Evolutionary conservation across 2,888 invertebrate genomes (phyloP), one percentile per base, ranked within the genome.

Genomic region (Protodeltote pygarga): DNA sequence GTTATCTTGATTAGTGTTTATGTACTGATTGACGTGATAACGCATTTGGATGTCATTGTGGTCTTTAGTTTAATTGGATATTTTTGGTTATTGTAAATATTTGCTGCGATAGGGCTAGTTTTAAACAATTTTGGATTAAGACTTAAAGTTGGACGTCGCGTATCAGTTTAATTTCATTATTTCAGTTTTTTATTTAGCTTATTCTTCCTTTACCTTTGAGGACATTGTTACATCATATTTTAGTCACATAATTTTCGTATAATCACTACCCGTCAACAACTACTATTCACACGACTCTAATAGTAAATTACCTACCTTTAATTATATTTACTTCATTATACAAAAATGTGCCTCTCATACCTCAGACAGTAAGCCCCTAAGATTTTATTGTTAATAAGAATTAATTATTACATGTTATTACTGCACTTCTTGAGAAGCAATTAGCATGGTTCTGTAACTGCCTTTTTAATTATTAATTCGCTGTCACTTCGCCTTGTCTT

Each of bases 1-100:
- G 73, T 81, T 73, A 73, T 78, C 74, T 75, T 66, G 70, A 71
- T 72, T 68, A 54, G 61, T 61, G 57, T 64, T 54, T 60, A 47
- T 49, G 46, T 66, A 49, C 53, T 60, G 68, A 73, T 66, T 41
- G 50, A 42, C 39, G 40, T 47, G 67, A 69, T 71, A 61, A 59
- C 54, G 42, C 52, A 46, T 55, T 61, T 52, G 35, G 48, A 52
- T 64, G 55, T 60, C 44, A 9, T 40, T 46, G 34, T 25, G 9
- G 25, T 33, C 44, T 51, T 53, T 39, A 24, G 40, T 20, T 21
- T 27, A 20, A 17, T 46, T 32, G 11, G 15, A 19, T 25, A 4
- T 17, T 5, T 17, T 16, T 17, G 21, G 39, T 5, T 32, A 8
- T 21, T 34, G 16, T 21, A 6, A 27, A 34, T 25, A 3, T 40